Base-by-base conservation (phyloP, 2,888 invertebrate species). In the Pristionchus arcanus region DNA sequence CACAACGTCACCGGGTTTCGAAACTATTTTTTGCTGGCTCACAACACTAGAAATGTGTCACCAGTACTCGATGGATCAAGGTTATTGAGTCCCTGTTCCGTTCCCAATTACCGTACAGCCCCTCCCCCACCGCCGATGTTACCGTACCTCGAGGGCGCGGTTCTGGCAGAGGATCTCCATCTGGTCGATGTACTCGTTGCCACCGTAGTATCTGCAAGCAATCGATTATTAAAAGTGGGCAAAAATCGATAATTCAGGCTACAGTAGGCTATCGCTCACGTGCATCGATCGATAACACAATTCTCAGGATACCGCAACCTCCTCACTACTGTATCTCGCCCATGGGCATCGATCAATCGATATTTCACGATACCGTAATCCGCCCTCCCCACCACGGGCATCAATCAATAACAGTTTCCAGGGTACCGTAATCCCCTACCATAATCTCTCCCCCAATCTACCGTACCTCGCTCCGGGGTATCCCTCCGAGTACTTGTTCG, bases 101-200 rank as follows among this genome's bases (percentile, higher is more conserved):
- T n/a, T n/a, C n/a, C n/a, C n/a, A n/a, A n/a, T n/a, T n/a, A n/a
- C n/a, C n/a, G n/a, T n/a, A n/a, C n/a, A n/a, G n/a, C n/a, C n/a
- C n/a, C n/a, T n/a, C n/a, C n/a, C 68, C 34, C 0, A 49, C 9
- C 42, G 7, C 42, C 7, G 21, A 16, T 21, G 7, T 7, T 25
- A 55, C 74, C 42, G 21, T 74, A 91, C 92, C 90, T 94, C 90
- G 74, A 98, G 96, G 0, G 98, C 97, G 91, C 99, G 96, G 94
- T 97, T 97, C 95, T 98, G 98, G 89, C 98, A 97, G 89, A 99
- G 95, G 59, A 97, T 94, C 96, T 99, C 99, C 92, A 99, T 97
- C 96, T 98, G 96, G 96, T 99, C 99, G 92, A 99, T 98, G 94
- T 96, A 97, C 96, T 99, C 97, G 96, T 98, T 98, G 77, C 99